Conservation (phyloP, 2,888 invertebrate genomes). For the Autographa gamma region DNA sequence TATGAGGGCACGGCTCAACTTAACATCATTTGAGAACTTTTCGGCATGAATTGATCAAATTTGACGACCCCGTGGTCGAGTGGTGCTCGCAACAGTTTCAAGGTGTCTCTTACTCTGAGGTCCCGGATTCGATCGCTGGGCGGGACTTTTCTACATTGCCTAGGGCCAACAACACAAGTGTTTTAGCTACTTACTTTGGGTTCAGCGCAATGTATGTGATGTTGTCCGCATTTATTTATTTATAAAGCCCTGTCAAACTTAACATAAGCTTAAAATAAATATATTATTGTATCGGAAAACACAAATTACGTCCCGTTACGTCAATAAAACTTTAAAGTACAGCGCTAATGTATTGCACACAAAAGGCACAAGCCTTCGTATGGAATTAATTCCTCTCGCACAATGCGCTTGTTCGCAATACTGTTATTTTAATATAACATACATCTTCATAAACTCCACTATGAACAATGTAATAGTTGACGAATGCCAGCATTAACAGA, state of each 20-base stretch:
- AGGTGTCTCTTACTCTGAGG: too few relatives aligned
- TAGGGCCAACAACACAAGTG: too few relatives aligned
- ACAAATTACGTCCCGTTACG: background rate
- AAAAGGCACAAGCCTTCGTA: background rate
- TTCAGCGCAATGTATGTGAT: too few relatives aligned
- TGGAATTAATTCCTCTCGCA: background rate
- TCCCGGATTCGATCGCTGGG: too few relatives aligned
- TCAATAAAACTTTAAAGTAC: background rate
- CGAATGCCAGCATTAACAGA: conserved; percentile 15
- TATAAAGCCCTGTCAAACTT: too few relatives aligned
- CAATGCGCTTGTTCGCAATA: background rate
- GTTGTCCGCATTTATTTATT: too few relatives aligned
- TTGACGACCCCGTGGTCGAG: too few relatives aligned
- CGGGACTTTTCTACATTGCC: too few relatives aligned
- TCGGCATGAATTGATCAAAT: too few relatives aligned
- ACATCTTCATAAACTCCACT: conserved; percentile 2
- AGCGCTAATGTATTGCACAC: background rate
- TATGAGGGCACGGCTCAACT: background rate
- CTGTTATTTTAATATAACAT: background rate
- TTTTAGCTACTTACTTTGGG: too few relatives aligned
- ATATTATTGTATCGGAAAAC: background rate
- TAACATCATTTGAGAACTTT: background rate
- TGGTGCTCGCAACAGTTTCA: too few relatives aligned
- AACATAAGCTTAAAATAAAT: background rate
- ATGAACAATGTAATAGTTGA: conserved; percentile 21